Base-by-base conservation (phyloP, 2,888 invertebrate species). In the Uropetala carovei region DNA sequence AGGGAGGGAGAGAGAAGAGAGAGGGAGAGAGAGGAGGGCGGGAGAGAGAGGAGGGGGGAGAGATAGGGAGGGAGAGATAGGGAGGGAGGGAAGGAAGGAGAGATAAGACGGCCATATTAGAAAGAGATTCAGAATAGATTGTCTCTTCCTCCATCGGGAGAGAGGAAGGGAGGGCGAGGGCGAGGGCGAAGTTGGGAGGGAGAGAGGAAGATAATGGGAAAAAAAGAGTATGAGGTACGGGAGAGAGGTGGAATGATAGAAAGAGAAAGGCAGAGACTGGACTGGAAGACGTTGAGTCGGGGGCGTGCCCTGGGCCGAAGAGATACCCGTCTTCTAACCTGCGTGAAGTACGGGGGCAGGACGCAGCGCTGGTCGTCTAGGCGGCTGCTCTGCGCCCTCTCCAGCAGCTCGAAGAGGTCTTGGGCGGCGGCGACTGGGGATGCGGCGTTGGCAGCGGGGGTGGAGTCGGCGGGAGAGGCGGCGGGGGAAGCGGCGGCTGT, bases 331-430 rank as follows among this genome's bases (percentile, higher is more conserved):
- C 89, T 64, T 57, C 96, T 95, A 95, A 98, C 98, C 97, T 98
- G 98, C 95, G 97, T 97, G 95, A 98, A 98, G 96, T 98, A 98
- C 92, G 98, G 97, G 93, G 99, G 99, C 94, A 99, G 96, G 94
- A 98, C 98, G 95, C 99, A 99, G 96, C 99, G 97, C 96, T 99
- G 99, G 96, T 99, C 99, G 95, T 99, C 99, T 94, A 99, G 96
- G 93, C 99, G 97, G 94, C 98, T 98, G 96, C 98, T 98, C 95
- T 99, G 99, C 94, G 99, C 98, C 94, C 98, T 97, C 95, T 99
- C 99, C 94, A 99, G 96, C 94, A 99, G 96, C 95, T 99, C 99
- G 95, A 99, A 99, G 94, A 99, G 96, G 95, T 99, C 99, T 81
- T 93, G 94, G n/a, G 57, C 68, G 13, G 85, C 56, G 56, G 92